Percentiles rank a stretch among this genome's conserved stretches.
These are phyloP conservation scores for Penaeus vannamei DNA, from an alignment of 1,140 invertebrate species.

Conservation along the genomic window DNA sequence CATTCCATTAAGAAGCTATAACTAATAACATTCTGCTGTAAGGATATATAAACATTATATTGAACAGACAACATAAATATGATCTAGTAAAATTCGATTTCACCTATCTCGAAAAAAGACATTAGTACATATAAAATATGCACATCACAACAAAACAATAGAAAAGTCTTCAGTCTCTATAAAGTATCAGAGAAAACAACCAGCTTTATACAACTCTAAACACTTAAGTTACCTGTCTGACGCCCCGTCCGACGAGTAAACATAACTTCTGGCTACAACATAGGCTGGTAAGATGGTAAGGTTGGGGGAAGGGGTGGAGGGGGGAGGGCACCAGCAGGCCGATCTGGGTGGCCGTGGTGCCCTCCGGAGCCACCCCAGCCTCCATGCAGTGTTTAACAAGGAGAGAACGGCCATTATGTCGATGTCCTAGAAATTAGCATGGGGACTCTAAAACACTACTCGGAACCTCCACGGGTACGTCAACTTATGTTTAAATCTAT, in stretches of 20 bases:
- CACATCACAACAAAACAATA: conserved; percentile 61
- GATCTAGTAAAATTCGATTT: conserved; percentile 58
- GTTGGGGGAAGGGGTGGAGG: conserved; percentile 13
- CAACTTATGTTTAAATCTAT: conserved; percentile 59
- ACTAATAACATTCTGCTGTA: conserved; percentile 58
- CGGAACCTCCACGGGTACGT: conserved; percentile 44
- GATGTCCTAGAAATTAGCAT: conserved; percentile 50
- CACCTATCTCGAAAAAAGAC: conserved; percentile 49
- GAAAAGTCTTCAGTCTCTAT: conserved; percentile 37
- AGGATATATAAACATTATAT: conserved; percentile 59
- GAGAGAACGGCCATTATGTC: conserved; percentile 53
- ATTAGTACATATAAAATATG: conserved; percentile 57
- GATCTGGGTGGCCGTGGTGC: no score
- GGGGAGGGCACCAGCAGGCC: neutral
- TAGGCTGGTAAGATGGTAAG: conserved; percentile 42
- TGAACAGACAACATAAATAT: conserved; percentile 61
- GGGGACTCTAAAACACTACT: conserved; percentile 23
- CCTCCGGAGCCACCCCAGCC: conserved; percentile 6
- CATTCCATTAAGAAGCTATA: conserved; percentile 49
- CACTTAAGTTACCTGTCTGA: conserved; percentile 42
- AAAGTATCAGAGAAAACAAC: conserved; percentile 54
- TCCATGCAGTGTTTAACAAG: conserved; percentile 43
- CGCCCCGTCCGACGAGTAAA: conserved; percentile 41
- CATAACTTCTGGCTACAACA: conserved; percentile 38
- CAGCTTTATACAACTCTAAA: conserved; percentile 56